phyloP scores from a whole-genome alignment of 2,797 vertebrate genomes.

The Crocodylus rhombifer region DNA sequence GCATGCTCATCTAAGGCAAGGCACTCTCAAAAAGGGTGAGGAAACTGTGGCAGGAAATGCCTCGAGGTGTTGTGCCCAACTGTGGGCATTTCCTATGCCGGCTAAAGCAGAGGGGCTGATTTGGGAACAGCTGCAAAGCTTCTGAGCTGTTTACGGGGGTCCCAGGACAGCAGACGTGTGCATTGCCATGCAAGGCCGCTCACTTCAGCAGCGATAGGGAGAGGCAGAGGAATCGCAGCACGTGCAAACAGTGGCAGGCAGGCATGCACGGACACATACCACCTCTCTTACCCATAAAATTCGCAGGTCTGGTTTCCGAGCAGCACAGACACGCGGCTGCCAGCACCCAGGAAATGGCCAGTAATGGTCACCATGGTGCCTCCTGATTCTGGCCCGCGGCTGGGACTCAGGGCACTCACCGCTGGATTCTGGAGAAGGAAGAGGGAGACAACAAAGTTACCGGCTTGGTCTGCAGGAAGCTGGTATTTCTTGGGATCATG shows the following conservation, averaged over 20 bases:
- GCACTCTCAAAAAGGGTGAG: no score
- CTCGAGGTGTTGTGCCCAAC: no score
- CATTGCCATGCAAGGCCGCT: neutral
- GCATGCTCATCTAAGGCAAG: no score
- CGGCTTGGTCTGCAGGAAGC: neutral
- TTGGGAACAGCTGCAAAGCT: no score
- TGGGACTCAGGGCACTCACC: conserved; percentile 89
- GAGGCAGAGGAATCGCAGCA: neutral
- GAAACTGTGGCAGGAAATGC: no score
- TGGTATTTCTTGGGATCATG: neutral
- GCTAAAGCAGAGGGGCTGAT: no score
- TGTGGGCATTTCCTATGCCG: no score
- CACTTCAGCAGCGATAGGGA: neutral
- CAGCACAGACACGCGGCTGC: conserved; percentile 91
- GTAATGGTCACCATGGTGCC: conserved; percentile 97
- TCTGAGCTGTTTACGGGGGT: no score
- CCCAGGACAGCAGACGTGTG: neutral
- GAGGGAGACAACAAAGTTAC: conserved; percentile 37
- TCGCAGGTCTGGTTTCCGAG: conserved; percentile 98
- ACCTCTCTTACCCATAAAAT: conserved; percentile 89
- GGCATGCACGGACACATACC: neutral
- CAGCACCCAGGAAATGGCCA: conserved; percentile 92
- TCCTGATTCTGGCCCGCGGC: conserved; percentile 94
- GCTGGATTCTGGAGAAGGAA: conserved; percentile 87
- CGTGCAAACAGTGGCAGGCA: neutral